A percentile compares a stretch with the other conserved stretches of the same genome.
These are phyloP conservation scores for Mus pahari DNA, from an alignment of 2,113 vertebrate species.

Conservation along the genomic window DNA sequence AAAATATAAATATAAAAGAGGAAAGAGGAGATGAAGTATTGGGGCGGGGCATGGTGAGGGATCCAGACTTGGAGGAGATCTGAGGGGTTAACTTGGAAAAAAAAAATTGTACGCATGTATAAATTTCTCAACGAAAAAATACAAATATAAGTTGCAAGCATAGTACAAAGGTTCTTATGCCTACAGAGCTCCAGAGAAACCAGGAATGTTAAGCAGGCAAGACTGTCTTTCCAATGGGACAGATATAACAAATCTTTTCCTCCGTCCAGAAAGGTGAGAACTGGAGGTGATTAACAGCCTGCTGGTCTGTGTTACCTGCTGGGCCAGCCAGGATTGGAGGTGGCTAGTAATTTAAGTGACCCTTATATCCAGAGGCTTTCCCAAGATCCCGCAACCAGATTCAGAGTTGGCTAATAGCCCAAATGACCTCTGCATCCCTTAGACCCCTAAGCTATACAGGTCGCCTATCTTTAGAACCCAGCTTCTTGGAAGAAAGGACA, in stretches of 20 bases:
- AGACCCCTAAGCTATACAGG: not conserved
- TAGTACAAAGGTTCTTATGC: not conserved
- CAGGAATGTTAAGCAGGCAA: not conserved
- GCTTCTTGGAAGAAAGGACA: not conserved
- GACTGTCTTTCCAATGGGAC: not conserved
- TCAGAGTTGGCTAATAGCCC: not conserved
- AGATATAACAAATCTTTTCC: not conserved
- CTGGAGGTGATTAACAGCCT: not conserved
- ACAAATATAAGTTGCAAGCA: not conserved
- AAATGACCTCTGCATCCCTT: not conserved
- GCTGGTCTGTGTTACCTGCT: not conserved
- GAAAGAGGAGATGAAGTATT: not conserved
- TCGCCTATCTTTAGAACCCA: not conserved
- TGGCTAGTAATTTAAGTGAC: not conserved
- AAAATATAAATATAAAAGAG: not conserved
- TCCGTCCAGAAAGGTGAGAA: not conserved
- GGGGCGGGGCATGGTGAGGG: not conserved
- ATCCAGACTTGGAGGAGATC: not conserved
- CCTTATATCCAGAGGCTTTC: too few species aligned
- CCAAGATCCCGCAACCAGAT: not conserved
- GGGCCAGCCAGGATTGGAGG: not conserved
- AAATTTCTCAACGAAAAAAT: not conserved
- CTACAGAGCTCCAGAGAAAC: not conserved
- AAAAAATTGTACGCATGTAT: not conserved
- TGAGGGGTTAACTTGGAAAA: not conserved